Base-by-base conservation (phyloP, 2,888 invertebrate species). In the Argyresthia goedartella region DNA sequence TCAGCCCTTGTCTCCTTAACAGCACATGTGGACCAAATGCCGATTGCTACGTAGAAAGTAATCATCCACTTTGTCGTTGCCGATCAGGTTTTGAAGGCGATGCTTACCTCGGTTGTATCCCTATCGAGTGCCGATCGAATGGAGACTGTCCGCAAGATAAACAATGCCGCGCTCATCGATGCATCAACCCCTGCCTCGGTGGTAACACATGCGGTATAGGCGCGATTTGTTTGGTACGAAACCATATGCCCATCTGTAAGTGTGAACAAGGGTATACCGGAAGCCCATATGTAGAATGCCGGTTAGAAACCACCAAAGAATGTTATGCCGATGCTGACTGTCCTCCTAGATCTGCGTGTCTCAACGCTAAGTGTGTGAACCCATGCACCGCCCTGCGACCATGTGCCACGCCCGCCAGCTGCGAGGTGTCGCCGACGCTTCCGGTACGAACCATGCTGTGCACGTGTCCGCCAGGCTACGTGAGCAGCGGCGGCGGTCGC, bases 391-490 rank as follows among this genome's bases (percentile, higher is more conserved):
- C 89, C 8, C 81, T 95, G 50, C 90, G 91, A 60, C 96, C 96
- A 2, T 97, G 97, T 69, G 89, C 90, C 46, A 88, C 89, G 51
- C 95, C 95, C 39, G 92, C 96, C 0, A 90, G 90, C 57, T 96
- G 96, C 67, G 90, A 92, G 74, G 95, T 95, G 0, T 90, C 94
- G 25, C 91, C 93, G 1, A 94, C 95, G 4, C 75, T 92, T 33
- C 95, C 96, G 0, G 93, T 96, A 7, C 89, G 96, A 56, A 95
- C 96, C 0, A 95, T 96, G 93, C 89, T 95, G 41, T 97, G 96
- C 69, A 90, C 95, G 3, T 97, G 97, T 64, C 95, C 96, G 33
- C 93, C 94, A 50, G 96, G 96, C 14, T 96, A 95, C 64, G 90
- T 95, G 4, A 95, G 93, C 75, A 93, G 92, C 58, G 95, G 95